These are phyloP conservation scores for Momotus momota DNA, from an alignment of 2,797 vertebrate genomes.

Conservation along the genomic window DNA sequence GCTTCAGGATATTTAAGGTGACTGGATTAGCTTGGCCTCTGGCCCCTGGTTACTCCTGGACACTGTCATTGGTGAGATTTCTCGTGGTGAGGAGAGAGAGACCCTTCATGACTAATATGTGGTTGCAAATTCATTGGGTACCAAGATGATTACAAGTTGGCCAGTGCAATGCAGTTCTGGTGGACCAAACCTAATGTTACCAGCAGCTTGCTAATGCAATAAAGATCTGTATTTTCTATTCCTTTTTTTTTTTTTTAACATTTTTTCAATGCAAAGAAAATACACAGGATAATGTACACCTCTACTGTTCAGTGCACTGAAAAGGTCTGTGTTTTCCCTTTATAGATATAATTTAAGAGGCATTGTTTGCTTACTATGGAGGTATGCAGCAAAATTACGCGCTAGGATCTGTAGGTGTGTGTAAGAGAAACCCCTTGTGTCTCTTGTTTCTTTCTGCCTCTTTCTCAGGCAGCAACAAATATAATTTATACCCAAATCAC, in stretches of 20 bases:
- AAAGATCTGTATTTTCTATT: not conserved
- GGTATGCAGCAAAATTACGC: not conserved
- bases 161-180: not conserved
- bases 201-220: not conserved
- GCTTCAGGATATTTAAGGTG: not conserved
- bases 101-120: not conserved
- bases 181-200: not conserved
- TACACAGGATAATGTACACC: not conserved
- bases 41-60: not conserved
- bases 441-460: not conserved
- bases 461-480: not conserved
- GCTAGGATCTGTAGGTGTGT: not conserved
- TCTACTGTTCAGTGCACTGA: not conserved
- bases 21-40: not conserved
- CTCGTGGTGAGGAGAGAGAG: not conserved
- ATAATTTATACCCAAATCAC: not conserved
- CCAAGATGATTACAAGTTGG: not conserved
- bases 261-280: not conserved
- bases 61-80: not conserved
- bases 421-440: not conserved
- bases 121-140: not conserved
- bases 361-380: not conserved
- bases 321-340: not conserved
- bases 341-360: not conserved
- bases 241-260: not conserved